Base-by-base conservation (phyloP, 2,888 invertebrate genomes). In the Orchesella flavescens region DNA sequence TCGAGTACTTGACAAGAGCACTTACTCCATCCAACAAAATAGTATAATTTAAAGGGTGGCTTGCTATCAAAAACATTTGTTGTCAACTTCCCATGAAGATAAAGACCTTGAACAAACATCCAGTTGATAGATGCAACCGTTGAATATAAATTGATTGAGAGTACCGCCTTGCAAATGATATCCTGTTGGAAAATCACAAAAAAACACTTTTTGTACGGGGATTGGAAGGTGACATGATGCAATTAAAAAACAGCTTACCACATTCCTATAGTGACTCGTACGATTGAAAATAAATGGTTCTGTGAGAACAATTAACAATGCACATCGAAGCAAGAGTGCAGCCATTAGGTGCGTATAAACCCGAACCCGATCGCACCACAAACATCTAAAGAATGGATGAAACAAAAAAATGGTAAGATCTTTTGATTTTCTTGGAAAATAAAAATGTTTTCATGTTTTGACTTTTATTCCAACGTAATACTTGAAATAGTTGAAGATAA, bases 1-100 rank as follows among this genome's bases (percentile, higher is more conserved):
- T n/a, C n/a, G n/a, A n/a, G n/a, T n/a, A n/a, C n/a, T n/a, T n/a
- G n/a, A 34, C 34, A 4, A 34, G 34, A 4, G 34, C 15, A 89
- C 91, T 90, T 89, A 92, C 93, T 92, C 92, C 93, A 93, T 78
- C 93, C 93, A 76, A 92, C 90, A 57, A 90, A 87, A 86, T 92
- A 91, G 88, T 92, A 93, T 5, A 92, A 86, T 65, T 89, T 90
- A 89, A 92, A 92, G 0, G 92, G 92, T 10, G 92, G 91, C 69
- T 90, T 90, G 12, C 91, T 90, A 81, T 91, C 90, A 90, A 93
- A 92, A 0, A 93, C 92, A 49, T 91, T 91, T 0, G 92, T 91
- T 0, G 92, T 92, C 61, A 93, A 91, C 46, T 91, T 89, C 1
- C 80, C 84, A 55, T 83, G 78, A 15, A 84, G 61, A 61, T 84